A percentile compares a stretch with the other conserved stretches of the same genome.
Conservation (phyloP, 2,797 vertebrate genomes). For the Poecilia gillii region DNA sequence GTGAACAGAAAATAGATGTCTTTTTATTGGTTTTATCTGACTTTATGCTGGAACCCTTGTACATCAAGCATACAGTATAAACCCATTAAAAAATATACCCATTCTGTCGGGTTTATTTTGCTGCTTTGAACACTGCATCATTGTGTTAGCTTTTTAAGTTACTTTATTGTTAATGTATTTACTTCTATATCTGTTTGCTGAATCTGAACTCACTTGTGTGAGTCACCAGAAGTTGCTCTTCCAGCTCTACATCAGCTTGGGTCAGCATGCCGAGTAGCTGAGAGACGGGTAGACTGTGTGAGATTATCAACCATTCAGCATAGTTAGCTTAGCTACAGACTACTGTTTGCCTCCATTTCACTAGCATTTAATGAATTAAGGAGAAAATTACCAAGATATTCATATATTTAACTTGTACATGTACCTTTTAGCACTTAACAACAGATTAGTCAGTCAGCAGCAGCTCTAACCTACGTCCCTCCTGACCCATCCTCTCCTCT, state of each 20-base stretch:
- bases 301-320: too few relatives aligned
- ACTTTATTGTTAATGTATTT: neutral
- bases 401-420: too few relatives aligned
- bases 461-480: too few relatives aligned
- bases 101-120: neutral
- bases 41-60: neutral
- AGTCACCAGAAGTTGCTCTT: neutral
- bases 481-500: too few relatives aligned
- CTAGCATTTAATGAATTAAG: too few relatives aligned
- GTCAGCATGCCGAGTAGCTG: neutral
- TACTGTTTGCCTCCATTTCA: too few relatives aligned
- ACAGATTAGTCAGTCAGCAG: too few relatives aligned
- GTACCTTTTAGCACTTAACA: too few relatives aligned
- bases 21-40: neutral
- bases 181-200: neutral
- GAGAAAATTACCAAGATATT: too few relatives aligned
- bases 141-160: neutral
- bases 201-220: neutral
- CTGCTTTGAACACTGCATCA: neutral
- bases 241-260: neutral
- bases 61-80: neutral
- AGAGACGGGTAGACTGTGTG: neutral
- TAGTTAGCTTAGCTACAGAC: too few relatives aligned
- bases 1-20: neutral
- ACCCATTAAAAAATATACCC: too few relatives aligned